These are phyloP conservation scores for Gnathochromis pfefferi DNA, from an alignment of 2,113 vertebrate species.

Conservation along the genomic window DNA sequence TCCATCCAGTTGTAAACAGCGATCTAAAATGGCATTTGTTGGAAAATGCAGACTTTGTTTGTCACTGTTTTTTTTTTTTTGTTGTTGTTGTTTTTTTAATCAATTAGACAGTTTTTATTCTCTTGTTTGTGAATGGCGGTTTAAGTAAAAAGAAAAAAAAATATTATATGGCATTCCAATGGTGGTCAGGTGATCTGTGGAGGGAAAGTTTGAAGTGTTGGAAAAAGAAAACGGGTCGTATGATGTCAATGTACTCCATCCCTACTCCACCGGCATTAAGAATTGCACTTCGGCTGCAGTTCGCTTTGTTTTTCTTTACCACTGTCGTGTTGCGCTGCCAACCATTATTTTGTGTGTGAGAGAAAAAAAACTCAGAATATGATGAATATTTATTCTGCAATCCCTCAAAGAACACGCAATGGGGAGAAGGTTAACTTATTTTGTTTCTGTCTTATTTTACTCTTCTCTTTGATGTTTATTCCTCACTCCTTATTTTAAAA, in stretches of 20 bases:
- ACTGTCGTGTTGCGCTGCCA: neutral
- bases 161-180: constrained; percentile 62
- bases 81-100: neutral
- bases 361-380: neutral
- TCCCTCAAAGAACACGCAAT: constrained; percentile 28
- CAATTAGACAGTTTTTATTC: constrained; percentile 43
- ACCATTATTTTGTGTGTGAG: neutral
- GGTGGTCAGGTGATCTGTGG: constrained; percentile 44
- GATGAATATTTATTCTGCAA: constrained; percentile 59
- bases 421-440: constrained; percentile 52
- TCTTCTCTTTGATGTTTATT: constrained; percentile 21
- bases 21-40: neutral
- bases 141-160: neutral
- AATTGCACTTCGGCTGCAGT: constrained; percentile 74
- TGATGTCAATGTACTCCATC: constrained; percentile 40
- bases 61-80: neutral
- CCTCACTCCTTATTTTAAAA: constrained; percentile 44
- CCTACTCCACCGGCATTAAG: constrained; percentile 40
- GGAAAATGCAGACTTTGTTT: constrained; percentile 17
- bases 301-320: constrained; percentile 42
- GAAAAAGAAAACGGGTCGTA: constrained; percentile 28
- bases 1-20: neutral
- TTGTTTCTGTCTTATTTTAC: constrained; percentile 46
- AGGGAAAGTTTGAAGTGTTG: neutral
- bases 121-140: neutral